Evolutionary conservation across 2,113 vertebrate genomes (phyloP).

Genomic region (Camarhynchus parvulus): DNA sequence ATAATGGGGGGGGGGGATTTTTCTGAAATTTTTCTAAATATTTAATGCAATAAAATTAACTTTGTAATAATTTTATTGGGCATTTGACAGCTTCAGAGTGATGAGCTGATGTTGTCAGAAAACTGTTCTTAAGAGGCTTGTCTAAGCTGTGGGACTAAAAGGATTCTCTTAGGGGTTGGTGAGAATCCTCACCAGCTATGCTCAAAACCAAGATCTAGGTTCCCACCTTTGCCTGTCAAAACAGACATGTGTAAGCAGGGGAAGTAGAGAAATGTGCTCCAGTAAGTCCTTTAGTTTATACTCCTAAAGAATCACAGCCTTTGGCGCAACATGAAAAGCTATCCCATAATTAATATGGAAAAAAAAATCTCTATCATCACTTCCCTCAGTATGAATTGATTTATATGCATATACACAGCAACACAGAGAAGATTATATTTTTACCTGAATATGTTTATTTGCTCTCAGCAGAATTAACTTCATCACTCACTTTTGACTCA

Average conservation of each 20-base stretch:
- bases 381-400: not conserved
- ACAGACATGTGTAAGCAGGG: not conserved
- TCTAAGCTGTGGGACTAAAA: not conserved
- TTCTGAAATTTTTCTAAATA: not conserved
- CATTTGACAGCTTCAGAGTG: not conserved
- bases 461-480: not conserved
- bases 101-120: not conserved
- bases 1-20: not conserved
- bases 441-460: not conserved
- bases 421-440: not conserved
- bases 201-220: not conserved
- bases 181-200: not conserved
- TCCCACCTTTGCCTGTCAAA: not conserved
- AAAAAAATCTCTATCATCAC: not conserved
- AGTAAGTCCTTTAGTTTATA: not conserved
- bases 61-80: not conserved
- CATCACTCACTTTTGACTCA: not conserved
- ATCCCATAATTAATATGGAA: not conserved
- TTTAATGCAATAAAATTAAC: not conserved
- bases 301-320: not conserved
- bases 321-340: not conserved
- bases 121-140: not conserved
- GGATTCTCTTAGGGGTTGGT: not conserved
- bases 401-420: not conserved
- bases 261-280: not conserved